phyloP scores from a whole-genome alignment of 2,113 vertebrate species.

The Aptenodytes forsteri region DNA sequence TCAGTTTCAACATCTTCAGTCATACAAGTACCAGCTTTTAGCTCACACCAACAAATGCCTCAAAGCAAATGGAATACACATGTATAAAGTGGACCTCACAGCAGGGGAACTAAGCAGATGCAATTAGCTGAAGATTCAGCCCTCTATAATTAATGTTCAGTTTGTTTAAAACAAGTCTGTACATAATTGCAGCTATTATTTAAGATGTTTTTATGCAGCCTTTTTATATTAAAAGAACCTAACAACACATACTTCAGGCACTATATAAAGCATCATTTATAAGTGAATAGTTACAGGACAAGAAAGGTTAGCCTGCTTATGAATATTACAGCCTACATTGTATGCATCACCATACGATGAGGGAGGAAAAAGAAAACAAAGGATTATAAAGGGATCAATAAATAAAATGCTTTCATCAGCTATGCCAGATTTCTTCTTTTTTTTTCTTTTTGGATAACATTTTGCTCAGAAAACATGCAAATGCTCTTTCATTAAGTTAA shows the following conservation, averaged over 20 bases:
- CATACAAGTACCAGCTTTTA: not conserved
- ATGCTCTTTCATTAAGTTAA: conserved; percentile 63
- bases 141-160: conserved; percentile 3
- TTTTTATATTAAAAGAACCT: not conserved
- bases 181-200: conserved; percentile 2
- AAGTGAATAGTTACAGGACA: not conserved
- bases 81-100: not conserved
- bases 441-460: not conserved
- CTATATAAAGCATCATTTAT: not conserved
- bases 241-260: not conserved
- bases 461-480: conserved; percentile 66
- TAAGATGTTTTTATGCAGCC: not conserved
- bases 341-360: not conserved
- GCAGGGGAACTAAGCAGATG: not conserved
- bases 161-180: conserved; percentile 19
- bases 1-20: not conserved
- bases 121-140: not conserved
- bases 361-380: conserved; percentile 31
- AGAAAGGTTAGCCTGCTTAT: not conserved
- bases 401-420: conserved; percentile 61
- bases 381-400: conserved; percentile 56
- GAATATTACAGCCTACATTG: not conserved
- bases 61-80: not conserved
- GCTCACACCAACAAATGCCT: not conserved
- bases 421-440: conserved; percentile 10